phyloP scores from a whole-genome alignment of 2,113 vertebrate genomes.

The Cavia porcellus region DNA sequence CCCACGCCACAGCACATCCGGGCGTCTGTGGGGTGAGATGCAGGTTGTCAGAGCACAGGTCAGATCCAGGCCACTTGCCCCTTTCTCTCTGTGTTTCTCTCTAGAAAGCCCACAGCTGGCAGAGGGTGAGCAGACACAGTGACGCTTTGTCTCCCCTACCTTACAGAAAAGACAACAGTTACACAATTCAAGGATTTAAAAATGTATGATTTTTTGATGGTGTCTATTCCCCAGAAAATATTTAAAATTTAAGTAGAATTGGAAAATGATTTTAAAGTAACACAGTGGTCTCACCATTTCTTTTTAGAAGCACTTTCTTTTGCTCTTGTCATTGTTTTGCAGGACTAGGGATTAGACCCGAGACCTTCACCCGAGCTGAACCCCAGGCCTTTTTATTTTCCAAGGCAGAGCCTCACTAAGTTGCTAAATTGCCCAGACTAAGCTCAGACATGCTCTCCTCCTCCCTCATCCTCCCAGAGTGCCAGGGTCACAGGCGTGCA shows the following conservation, averaged over 20 bases:
- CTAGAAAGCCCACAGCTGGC: neutral
- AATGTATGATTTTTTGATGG: neutral
- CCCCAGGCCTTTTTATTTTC: neutral
- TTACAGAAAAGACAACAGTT: neutral
- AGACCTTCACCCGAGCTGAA: neutral
- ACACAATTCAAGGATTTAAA: slow-evolving; percentile 49
- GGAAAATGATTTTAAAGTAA: neutral
- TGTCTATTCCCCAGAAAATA: neutral
- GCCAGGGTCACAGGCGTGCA: neutral
- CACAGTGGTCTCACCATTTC: neutral
- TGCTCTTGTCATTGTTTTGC: neutral
- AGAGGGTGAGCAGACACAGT: neutral
- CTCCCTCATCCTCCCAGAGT: neutral
- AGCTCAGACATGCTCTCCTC: neutral
- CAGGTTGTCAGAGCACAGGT: neutral
- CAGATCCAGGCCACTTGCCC: neutral
- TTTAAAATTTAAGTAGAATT: neutral
- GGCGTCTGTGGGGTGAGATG: neutral
- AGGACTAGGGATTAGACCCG: neutral
- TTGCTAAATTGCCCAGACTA: neutral
- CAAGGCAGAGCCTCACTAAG: neutral
- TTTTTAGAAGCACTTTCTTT: neutral
- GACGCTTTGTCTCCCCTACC: neutral
- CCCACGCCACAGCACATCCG: neutral
- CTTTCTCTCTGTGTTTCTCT: neutral